Evolutionary conservation across 2,888 invertebrate genomes (phyloP).

Genomic region (Toxonevra muliebris): DNA sequence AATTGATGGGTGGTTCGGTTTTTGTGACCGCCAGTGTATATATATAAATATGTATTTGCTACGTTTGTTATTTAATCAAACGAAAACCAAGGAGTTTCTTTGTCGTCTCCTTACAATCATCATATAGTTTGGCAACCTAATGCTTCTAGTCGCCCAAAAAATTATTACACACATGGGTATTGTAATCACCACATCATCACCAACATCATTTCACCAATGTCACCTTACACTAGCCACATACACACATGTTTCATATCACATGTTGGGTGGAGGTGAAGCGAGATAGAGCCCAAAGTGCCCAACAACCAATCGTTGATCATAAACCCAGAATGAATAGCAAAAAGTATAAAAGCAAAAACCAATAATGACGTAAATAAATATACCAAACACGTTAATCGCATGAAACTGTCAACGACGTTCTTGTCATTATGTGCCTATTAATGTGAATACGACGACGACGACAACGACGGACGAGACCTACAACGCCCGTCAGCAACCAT

Average conservation of each 20-base stretch:
- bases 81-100: not conserved
- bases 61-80: too few relatives aligned
- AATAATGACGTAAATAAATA: constrained; percentile 23
- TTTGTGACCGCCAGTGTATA: too few relatives aligned
- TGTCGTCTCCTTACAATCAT: not conserved
- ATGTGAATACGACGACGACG: not conserved
- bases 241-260: too few relatives aligned
- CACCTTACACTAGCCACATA: not conserved
- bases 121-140: not conserved
- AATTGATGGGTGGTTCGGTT: too few relatives aligned
- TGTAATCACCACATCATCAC: constrained; percentile 29
- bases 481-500: not conserved
- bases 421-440: constrained; percentile 23
- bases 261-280: not conserved
- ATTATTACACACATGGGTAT: constrained; percentile 28
- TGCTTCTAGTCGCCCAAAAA: not conserved
- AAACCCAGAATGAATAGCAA: constrained; percentile 12
- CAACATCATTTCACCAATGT: not conserved
- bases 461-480: constrained; percentile 13
- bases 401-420: constrained; percentile 18
- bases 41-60: too few relatives aligned
- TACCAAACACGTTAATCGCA: constrained; percentile 32
- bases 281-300: not conserved
- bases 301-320: not conserved
- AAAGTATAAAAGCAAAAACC: constrained; percentile 14